Percentiles rank a stretch among this genome's conserved stretches.
Conservation (phyloP, 2,888 invertebrate genomes). For the Sericinus montela region DNA sequence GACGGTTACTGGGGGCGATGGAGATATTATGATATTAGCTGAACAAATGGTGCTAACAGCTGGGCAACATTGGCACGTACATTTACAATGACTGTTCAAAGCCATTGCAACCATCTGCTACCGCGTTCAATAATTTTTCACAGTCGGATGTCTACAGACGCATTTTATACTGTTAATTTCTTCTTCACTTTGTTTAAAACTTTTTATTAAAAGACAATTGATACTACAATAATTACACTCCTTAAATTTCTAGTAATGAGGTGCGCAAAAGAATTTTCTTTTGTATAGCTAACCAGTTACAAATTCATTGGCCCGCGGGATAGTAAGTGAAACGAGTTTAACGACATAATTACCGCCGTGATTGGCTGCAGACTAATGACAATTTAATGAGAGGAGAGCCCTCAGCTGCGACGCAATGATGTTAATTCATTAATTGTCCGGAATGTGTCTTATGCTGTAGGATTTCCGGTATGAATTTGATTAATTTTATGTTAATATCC, state of each 20-base stretch:
- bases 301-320: not conserved
- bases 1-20: not conserved
- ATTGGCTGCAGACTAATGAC: slow-evolving; percentile 11
- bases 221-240: no score
- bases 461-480: no score
- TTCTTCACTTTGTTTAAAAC: no score
- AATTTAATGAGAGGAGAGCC: slow-evolving; percentile 6
- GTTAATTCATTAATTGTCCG: slow-evolving; percentile 8
- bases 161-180: no score
- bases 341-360: slow-evolving; percentile 9
- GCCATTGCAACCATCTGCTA: not conserved
- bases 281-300: no score
- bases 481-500: no score
- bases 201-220: no score
- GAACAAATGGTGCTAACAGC: not conserved
- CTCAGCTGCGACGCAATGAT: not conserved
- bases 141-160: no score
- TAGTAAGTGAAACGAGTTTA: slow-evolving; percentile 5
- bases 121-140: no score
- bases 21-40: not conserved
- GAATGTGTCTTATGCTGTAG: not conserved
- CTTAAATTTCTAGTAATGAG: no score
- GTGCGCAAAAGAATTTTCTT: no score
- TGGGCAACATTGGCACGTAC: not conserved
- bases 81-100: not conserved